Conservation (phyloP, 2,113 vertebrate species). For the Oenanthe melanoleuca region DNA sequence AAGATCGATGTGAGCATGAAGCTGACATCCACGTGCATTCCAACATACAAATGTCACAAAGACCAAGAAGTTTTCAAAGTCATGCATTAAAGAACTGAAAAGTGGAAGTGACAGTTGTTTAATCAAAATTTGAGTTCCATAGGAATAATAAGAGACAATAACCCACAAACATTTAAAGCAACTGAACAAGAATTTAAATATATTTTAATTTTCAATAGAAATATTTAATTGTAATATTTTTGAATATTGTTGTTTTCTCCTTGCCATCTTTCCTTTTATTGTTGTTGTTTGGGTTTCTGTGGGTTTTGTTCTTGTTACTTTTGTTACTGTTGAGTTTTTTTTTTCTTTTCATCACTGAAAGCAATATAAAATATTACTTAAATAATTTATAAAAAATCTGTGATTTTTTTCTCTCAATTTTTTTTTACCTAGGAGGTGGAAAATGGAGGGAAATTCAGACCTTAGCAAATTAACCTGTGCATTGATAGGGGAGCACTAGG, state of each 20-base stretch:
- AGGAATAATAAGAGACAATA: not conserved
- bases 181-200: not conserved
- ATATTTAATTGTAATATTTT: not conserved
- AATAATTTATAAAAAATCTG: not conserved
- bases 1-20: not conserved
- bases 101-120: not conserved
- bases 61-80: not conserved
- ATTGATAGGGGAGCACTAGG: not conserved
- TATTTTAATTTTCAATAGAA: not conserved
- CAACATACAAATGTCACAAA: not conserved
- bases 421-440: not conserved
- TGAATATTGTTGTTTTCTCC: not conserved
- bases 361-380: not conserved
- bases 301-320: not conserved
- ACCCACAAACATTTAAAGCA: not conserved
- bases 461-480: not conserved
- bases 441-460: not conserved
- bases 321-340: not conserved
- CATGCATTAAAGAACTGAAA: not conserved
- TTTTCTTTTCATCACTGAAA: not conserved
- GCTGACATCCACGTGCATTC: not conserved
- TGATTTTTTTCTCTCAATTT: not conserved
- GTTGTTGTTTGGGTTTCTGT: not conserved
- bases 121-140: not conserved
- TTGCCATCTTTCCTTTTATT: not conserved